Evolutionary conservation across 1,140 invertebrate genomes (phyloP).

Genomic region (Kradibia gibbosae): DNA sequence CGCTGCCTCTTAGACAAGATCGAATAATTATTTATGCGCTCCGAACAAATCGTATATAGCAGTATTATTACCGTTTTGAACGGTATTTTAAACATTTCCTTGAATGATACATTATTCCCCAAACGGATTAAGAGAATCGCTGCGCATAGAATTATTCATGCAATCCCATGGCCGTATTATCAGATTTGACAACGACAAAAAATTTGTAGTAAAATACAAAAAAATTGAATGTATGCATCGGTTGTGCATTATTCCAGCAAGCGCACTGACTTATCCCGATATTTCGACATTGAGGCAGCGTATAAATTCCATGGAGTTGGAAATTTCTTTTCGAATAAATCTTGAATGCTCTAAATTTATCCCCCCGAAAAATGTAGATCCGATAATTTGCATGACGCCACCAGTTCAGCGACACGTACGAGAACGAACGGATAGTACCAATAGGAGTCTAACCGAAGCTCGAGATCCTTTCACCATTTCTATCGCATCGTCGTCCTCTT

Average conservation of each 20-base stretch:
- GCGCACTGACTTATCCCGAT: background rate
- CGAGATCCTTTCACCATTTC: background rate
- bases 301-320: background rate
- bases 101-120: background rate
- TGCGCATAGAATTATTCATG: background rate
- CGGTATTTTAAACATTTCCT: too few species aligned
- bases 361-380: background rate
- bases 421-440: background rate
- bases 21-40: too few species aligned
- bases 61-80: too few species aligned
- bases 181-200: too few species aligned
- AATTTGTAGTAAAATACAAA: too few species aligned
- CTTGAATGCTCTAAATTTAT: background rate
- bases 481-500: too few species aligned
- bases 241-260: background rate
- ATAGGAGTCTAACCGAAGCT: background rate
- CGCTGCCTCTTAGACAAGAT: too few species aligned
- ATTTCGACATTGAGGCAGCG: background rate
- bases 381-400: constrained; percentile 25
- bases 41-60: too few species aligned
- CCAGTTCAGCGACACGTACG: background rate
- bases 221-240: background rate
- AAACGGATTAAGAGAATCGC: background rate
- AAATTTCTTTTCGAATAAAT: background rate
- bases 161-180: too few species aligned